Percentiles rank a stretch among this genome's conserved stretches.
Conservation (phyloP, 2,888 invertebrate genomes). For the Anthoptus insignis region DNA sequence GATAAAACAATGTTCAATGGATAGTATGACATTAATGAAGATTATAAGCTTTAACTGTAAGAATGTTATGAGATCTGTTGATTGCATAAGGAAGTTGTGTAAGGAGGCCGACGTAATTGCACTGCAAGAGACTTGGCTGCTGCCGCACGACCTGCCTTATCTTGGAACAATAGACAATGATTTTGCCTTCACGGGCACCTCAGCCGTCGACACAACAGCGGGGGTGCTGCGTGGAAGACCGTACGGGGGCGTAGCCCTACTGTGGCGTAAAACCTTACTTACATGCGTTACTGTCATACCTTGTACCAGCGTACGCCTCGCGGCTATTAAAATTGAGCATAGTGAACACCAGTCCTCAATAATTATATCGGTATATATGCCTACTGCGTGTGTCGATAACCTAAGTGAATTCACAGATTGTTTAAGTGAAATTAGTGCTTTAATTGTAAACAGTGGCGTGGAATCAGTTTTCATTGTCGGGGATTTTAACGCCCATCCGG, state of each 20-base stretch:
- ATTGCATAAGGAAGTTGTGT: neutral
- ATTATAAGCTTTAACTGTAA: slow-evolving; percentile 44
- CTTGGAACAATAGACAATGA: slow-evolving; percentile 40
- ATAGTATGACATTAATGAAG: neutral
- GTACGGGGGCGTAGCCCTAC: slow-evolving; percentile 46
- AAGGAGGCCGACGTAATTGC: neutral
- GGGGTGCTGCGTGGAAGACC: slow-evolving; percentile 40
- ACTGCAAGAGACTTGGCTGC: slow-evolving; percentile 32
- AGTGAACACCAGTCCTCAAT: too few species aligned
- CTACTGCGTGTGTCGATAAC: too few species aligned
- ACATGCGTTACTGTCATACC: too few species aligned
- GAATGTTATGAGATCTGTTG: slow-evolving; percentile 31
- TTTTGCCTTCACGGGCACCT: slow-evolving; percentile 45
- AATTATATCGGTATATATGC: too few species aligned
- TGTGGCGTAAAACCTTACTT: slow-evolving; percentile 46
- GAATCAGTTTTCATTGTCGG: slow-evolving; percentile 17
- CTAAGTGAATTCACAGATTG: neutral
- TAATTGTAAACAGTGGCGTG: too few species aligned
- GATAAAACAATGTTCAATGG: neutral
- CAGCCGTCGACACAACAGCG: slow-evolving; percentile 45
- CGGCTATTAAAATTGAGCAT: too few species aligned
- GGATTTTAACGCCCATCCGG: slow-evolving; percentile 12
- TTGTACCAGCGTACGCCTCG: too few species aligned
- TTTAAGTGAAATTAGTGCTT: slow-evolving; percentile 36
- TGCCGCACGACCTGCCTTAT: slow-evolving; percentile 41